phyloP scores from a whole-genome alignment of 2,797 vertebrate species.

The Pangasius mekongensis region DNA sequence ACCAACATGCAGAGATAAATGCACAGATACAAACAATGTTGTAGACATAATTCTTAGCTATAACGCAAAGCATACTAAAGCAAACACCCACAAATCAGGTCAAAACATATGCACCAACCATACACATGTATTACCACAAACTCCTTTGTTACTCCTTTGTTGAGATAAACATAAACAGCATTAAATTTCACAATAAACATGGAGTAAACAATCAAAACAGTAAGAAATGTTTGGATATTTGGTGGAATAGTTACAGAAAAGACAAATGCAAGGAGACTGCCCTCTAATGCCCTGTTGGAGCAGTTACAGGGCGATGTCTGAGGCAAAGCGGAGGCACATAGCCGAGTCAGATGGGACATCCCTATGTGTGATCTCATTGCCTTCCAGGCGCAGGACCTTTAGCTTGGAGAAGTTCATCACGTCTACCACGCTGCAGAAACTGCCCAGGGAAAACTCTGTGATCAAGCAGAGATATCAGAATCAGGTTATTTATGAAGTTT shows the following conservation, averaged over 20 bases:
- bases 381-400: constrained; percentile 88
- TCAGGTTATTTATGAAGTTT: background rate
- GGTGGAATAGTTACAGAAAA: background rate
- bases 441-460: constrained; percentile 91
- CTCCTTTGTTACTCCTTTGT: background rate
- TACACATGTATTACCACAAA: background rate
- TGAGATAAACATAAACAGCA: constrained; percentile 9
- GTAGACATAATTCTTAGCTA: background rate
- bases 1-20: background rate
- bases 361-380: constrained; percentile 83
- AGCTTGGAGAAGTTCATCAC: constrained; percentile 91
- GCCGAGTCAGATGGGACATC: constrained; percentile 83
- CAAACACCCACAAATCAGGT: background rate
- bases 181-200: constrained; percentile 2
- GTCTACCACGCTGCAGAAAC: constrained; percentile 88
- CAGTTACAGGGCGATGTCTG: constrained; percentile 83
- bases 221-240: background rate
- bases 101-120: constrained; percentile 8
- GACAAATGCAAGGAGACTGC: constrained; percentile 11
- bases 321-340: constrained; percentile 86
- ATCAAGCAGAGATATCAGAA: background rate
- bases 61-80: background rate
- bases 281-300: constrained; percentile 15
- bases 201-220: background rate
- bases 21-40: background rate